These are phyloP conservation scores for Sebastes oblongus DNA, from an alignment of 2,797 vertebrate genomes.

Conservation along the genomic window DNA sequence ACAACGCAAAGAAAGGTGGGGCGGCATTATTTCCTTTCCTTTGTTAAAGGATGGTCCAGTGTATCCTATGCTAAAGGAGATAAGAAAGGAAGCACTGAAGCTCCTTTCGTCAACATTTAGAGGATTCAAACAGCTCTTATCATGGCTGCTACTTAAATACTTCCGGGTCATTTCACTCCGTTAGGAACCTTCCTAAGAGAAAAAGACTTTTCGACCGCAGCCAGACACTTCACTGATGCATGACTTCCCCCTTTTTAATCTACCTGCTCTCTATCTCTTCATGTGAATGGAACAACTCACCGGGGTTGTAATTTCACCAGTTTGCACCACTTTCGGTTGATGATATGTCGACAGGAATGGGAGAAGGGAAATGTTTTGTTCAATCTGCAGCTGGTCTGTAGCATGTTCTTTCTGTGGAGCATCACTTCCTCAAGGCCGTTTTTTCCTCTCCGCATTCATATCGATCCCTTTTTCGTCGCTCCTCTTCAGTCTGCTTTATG, in stretches of 20 bases:
- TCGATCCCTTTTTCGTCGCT: background rate
- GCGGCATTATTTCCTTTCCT: too few relatives aligned
- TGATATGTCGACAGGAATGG: background rate
- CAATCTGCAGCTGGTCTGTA: slow-evolving; percentile 18
- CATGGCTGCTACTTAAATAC: too few relatives aligned
- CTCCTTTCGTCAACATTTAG: too few relatives aligned
- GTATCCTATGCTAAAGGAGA: too few relatives aligned
- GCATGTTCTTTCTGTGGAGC: slow-evolving; percentile 43
- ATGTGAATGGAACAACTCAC: background rate
- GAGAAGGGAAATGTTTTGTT: background rate
- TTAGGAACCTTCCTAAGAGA: too few relatives aligned
- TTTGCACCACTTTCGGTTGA: slow-evolving; percentile 1
- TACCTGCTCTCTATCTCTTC: background rate
- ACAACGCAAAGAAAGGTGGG: too few relatives aligned
- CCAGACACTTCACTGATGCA: slow-evolving; percentile 39
- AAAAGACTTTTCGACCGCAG: too few relatives aligned
- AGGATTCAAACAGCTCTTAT: too few relatives aligned
- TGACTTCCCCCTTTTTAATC: slow-evolving; percentile 20
- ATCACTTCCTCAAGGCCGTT: slow-evolving; percentile 16
- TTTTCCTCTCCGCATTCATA: slow-evolving; percentile 12
- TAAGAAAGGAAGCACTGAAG: too few relatives aligned
- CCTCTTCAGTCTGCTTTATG: slow-evolving; percentile 3
- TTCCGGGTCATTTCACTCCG: too few relatives aligned
- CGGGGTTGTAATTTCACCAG: background rate
- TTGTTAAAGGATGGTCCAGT: too few relatives aligned